A percentile compares a stretch with the other conserved stretches of the same genome.
Conservation (phyloP, 2,888 invertebrate genomes). For the Polydrusus cervinus region DNA sequence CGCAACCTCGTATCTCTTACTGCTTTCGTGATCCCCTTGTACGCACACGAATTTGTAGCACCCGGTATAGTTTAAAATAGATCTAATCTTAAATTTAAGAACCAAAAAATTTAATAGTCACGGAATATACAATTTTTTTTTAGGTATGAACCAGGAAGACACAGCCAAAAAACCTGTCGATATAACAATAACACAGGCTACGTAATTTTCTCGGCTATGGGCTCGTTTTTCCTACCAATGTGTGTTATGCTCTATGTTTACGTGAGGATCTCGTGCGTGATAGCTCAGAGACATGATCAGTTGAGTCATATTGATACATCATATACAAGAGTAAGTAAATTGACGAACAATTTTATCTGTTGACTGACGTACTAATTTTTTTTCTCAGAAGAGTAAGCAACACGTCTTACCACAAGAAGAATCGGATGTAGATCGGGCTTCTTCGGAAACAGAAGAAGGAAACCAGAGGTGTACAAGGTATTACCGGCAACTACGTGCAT, state of each 20-base stretch:
- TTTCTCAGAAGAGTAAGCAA: constrained; percentile 64
- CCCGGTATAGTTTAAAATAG: too few species aligned
- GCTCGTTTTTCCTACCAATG: constrained; percentile 97
- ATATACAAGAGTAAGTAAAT: constrained; percentile 66
- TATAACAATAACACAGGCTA: constrained; percentile 96
- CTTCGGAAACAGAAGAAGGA: constrained; percentile 70
- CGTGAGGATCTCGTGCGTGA: constrained; percentile 89
- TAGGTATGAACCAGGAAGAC: constrained; percentile 84
- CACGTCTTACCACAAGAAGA: constrained; percentile 67
- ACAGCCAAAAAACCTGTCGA: constrained; percentile 81
- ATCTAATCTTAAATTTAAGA: too few species aligned
- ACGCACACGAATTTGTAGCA: too few species aligned
- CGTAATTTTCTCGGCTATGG: constrained; percentile 95
- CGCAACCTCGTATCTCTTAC: too few species aligned
- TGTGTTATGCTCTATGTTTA: constrained; percentile 97
- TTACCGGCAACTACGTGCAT: constrained; percentile 63
- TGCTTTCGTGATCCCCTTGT: too few species aligned
- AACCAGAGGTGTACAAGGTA: constrained; percentile 68
- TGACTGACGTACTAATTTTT: too few species aligned
- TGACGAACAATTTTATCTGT: not conserved
- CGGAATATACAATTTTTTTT: constrained; percentile 33
- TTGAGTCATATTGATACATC: constrained; percentile 77
- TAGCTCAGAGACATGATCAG: constrained; percentile 85
- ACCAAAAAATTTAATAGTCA: too few species aligned
- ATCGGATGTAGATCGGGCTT: constrained; percentile 69